Evolutionary conservation across 1,140 invertebrate genomes (phyloP).

Genomic region (Drosophila nikananu): DNA sequence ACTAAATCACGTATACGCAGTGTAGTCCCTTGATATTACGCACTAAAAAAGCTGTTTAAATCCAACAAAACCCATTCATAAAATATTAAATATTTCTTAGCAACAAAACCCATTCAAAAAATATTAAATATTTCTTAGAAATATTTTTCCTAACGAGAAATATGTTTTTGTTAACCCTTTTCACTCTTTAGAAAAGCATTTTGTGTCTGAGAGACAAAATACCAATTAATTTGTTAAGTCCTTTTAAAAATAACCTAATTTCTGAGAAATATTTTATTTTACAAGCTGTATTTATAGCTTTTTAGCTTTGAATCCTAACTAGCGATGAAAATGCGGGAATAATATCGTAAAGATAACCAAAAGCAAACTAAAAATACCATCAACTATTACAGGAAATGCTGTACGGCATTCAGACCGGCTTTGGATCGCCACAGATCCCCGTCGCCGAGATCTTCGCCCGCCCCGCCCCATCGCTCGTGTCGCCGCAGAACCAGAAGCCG

Average conservation of each 20-base stretch:
- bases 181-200: no score
- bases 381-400: constrained; percentile 93
- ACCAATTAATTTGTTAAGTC: no score
- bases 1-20: constrained; percentile 2
- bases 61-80: no score
- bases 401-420: constrained; percentile 96
- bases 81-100: neutral
- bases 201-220: neutral
- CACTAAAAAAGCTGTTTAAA: neutral
- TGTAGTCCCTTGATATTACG: neutral
- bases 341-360: neutral
- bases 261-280: neutral
- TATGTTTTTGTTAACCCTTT: no score
- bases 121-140: neutral
- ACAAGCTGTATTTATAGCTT: no score
- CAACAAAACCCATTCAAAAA: no score
- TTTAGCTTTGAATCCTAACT: no score
- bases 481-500: constrained; percentile 91
- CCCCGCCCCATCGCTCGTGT: constrained; percentile 93
- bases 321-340: neutral
- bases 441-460: constrained; percentile 94
- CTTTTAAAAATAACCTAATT: neutral
- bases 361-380: neutral
- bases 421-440: constrained; percentile 96
- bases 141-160: neutral